Evolutionary conservation across 2,888 invertebrate species (phyloP).

Genomic region (Drosophila buzzatii): DNA sequence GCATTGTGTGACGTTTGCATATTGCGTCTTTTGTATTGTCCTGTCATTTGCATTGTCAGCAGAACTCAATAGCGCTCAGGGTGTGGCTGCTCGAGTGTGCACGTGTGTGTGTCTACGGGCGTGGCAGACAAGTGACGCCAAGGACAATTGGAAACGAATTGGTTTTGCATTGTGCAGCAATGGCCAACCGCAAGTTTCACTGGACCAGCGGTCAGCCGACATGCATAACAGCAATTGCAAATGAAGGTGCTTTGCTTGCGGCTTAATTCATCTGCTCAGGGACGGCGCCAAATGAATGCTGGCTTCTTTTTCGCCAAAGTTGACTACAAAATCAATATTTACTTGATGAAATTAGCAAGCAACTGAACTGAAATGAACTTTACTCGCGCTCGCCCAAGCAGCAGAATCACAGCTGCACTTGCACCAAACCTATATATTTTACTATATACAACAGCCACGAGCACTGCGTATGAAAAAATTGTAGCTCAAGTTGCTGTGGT

Average conservation of each 20-base stretch:
- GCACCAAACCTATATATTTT: conserved; percentile 43
- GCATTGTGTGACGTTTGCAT: conserved; percentile 40
- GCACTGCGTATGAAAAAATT: conserved; percentile 20
- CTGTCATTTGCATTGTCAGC: conserved; percentile 72
- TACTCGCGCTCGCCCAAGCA: background rate
- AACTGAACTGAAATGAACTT: conserved; percentile 53
- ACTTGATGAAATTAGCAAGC: conserved; percentile 60
- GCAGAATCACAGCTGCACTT: conserved; percentile 26
- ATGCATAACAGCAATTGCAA: conserved; percentile 41
- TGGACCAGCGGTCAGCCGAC: conserved; percentile 32
- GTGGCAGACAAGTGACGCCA: conserved; percentile 36
- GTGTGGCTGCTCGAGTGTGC: background rate
- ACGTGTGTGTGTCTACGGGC: background rate
- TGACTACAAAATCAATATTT: conserved; percentile 69
- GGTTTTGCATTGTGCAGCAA: conserved; percentile 60
- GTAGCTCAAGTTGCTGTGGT: conserved; percentile 28
- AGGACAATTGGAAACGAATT: conserved; percentile 70
- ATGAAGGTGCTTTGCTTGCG: background rate
- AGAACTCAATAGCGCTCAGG: conserved; percentile 31
- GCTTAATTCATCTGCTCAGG: conserved; percentile 27
- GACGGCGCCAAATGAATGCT: background rate
- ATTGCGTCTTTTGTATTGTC: conserved; percentile 48
- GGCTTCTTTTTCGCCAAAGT: conserved; percentile 12
- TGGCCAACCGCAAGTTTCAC: conserved; percentile 54
- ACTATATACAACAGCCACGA: conserved; percentile 29